These are phyloP conservation scores for Agrenia bidenticulata DNA, from an alignment of 2,888 invertebrate genomes.

Conservation along the genomic window DNA sequence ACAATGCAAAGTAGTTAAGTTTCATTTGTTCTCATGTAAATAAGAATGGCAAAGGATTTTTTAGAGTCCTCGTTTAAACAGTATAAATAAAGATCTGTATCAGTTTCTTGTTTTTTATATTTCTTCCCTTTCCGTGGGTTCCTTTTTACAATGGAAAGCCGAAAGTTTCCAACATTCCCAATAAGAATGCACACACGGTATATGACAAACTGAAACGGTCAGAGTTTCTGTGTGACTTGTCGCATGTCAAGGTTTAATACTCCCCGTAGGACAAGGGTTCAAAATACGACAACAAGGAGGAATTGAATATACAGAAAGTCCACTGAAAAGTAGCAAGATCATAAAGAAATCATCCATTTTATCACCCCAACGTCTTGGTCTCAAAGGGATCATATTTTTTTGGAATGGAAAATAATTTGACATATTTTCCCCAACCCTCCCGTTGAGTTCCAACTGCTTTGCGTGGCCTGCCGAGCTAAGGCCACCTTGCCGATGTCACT, in stretches of 20 bases:
- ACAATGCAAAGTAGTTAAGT: too few relatives aligned
- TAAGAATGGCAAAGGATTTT: too few relatives aligned
- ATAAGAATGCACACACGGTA: too few relatives aligned
- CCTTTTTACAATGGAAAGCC: too few relatives aligned
- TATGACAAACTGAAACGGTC: neutral
- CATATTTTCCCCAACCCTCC: conserved; percentile 31
- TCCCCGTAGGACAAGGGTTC: conserved; percentile 1
- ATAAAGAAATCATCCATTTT: conserved; percentile 35
- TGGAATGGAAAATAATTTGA: conserved; percentile 35
- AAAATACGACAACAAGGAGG: conserved; percentile 11
- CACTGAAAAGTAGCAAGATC: conserved; percentile 19
- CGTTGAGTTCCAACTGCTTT: conserved; percentile 15
- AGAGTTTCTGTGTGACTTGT: conserved; percentile 1
- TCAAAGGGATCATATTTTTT: conserved; percentile 3
- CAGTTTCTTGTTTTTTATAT: neutral
- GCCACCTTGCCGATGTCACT: conserved; percentile 15
- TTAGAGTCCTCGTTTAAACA: too few relatives aligned
- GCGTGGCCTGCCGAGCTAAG: neutral
- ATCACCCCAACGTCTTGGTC: conserved; percentile 10
- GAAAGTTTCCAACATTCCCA: too few relatives aligned
- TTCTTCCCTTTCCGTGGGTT: neutral
- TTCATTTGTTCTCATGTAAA: too few relatives aligned
- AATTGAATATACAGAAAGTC: neutral
- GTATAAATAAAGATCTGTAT: conserved; percentile 10
- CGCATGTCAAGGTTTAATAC: conserved; percentile 19